phyloP scores from a whole-genome alignment of 2,888 invertebrate genomes.

The Ochropacha duplaris region DNA sequence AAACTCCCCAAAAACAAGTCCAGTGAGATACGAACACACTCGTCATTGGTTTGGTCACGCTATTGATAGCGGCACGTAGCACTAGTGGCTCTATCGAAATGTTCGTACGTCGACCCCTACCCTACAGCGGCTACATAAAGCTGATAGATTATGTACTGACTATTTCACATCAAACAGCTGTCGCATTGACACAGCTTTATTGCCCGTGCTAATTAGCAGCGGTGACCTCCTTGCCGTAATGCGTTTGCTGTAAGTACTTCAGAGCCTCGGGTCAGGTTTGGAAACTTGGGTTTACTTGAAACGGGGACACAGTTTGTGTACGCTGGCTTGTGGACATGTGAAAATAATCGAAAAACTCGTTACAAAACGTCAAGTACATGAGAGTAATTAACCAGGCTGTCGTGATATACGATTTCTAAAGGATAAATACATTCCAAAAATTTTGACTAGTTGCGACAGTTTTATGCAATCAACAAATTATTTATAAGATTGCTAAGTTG shows the following conservation, averaged over 20 bases:
- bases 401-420: not conserved
- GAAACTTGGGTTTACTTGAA: not conserved
- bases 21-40: not conserved
- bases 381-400: not conserved
- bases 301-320: not conserved
- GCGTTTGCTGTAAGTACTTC: not conserved
- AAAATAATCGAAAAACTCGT: not conserved
- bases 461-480: not conserved
- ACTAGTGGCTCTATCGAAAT: not conserved
- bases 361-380: not conserved
- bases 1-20: not conserved
- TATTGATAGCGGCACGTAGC: conserved; percentile 1
- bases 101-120: conserved; percentile 25
- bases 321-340: not conserved
- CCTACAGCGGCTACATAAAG: conserved; percentile 9
- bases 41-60: conserved; percentile 1
- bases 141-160: not conserved
- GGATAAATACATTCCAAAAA: not conserved
- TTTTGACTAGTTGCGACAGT: not conserved
- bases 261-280: not conserved
- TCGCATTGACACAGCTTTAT: not conserved
- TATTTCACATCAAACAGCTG: not conserved
- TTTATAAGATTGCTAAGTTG: too few relatives aligned
- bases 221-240: not conserved
- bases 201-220: not conserved